Evolutionary conservation across 2,797 vertebrate species (phyloP).

Genomic region (Rhodeus uyekii): DNA sequence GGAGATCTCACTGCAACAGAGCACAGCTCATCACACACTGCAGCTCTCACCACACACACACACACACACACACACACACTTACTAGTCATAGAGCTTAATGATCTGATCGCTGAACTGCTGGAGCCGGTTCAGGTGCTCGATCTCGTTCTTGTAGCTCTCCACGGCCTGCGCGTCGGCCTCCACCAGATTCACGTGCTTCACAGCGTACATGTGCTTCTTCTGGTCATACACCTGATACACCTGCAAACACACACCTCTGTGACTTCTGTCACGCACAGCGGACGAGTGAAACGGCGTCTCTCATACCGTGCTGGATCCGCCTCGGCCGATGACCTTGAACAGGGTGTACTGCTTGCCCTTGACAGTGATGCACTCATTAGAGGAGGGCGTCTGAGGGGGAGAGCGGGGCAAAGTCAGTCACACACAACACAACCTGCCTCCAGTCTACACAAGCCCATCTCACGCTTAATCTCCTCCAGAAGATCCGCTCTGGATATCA

Average conservation of each 20-base stretch:
- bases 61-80: conserved; percentile 64
- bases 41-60: too few species aligned
- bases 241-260: conserved; percentile 71
- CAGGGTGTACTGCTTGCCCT: conserved; percentile 88
- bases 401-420: too few species aligned
- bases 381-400: conserved; percentile 65
- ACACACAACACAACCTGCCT: too few species aligned
- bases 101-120: conserved; percentile 95
- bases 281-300: neutral
- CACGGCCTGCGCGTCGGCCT: conserved; percentile 88
- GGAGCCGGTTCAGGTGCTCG: conserved; percentile 90
- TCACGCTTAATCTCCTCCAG: too few species aligned
- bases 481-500: too few species aligned
- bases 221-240: conserved; percentile 93
- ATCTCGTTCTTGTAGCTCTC: conserved; percentile 98
- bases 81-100: conserved; percentile 95
- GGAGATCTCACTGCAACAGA: conserved; percentile 87
- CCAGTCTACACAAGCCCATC: too few species aligned
- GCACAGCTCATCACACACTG: conserved; percentile 1
- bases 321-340: conserved; percentile 95
- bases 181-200: conserved; percentile 92
- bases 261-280: neutral
- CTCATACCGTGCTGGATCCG: conserved; percentile 93
- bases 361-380: conserved; percentile 88
- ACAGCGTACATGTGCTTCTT: conserved; percentile 92